Percentiles rank a stretch among this genome's conserved stretches.
Evolutionary conservation across 2,888 invertebrate genomes (phyloP).

Genomic region (Incurvaria masculella): DNA sequence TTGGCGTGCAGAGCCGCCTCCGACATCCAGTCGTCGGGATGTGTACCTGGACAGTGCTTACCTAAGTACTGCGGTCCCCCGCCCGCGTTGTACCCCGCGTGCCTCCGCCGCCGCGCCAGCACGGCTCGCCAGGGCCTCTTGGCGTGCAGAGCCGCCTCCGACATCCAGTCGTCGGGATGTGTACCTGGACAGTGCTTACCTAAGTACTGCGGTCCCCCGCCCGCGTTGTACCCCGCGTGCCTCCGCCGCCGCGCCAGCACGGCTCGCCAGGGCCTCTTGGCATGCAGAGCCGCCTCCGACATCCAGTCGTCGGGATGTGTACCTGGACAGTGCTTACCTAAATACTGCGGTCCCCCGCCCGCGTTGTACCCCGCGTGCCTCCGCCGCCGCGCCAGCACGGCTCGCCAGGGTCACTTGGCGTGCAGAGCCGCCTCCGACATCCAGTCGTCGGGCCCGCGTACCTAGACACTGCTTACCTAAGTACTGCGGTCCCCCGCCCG

Average conservation of each 20-base stretch:
- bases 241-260: slow-evolving; percentile 65
- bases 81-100: slow-evolving; percentile 67
- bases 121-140: slow-evolving; percentile 71
- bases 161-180: slow-evolving; percentile 76
- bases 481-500: slow-evolving; percentile 63
- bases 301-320: slow-evolving; percentile 79
- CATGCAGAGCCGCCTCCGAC: slow-evolving; percentile 63
- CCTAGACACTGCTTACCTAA: slow-evolving; percentile 32
- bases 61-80: slow-evolving; percentile 60
- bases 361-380: slow-evolving; percentile 70
- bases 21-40: slow-evolving; percentile 72
- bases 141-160: slow-evolving; percentile 61
- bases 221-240: slow-evolving; percentile 68
- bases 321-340: slow-evolving; percentile 31
- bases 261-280: slow-evolving; percentile 66
- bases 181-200: slow-evolving; percentile 31
- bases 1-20: slow-evolving; percentile 63
- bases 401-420: slow-evolving; percentile 65
- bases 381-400: slow-evolving; percentile 63
- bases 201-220: slow-evolving; percentile 59
- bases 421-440: slow-evolving; percentile 65
- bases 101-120: slow-evolving; percentile 64
- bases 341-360: slow-evolving; percentile 61
- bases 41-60: slow-evolving; percentile 21
- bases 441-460: slow-evolving; percentile 78